phyloP scores from a whole-genome alignment of 2,888 invertebrate species.

The Calliphora vomitoria region DNA sequence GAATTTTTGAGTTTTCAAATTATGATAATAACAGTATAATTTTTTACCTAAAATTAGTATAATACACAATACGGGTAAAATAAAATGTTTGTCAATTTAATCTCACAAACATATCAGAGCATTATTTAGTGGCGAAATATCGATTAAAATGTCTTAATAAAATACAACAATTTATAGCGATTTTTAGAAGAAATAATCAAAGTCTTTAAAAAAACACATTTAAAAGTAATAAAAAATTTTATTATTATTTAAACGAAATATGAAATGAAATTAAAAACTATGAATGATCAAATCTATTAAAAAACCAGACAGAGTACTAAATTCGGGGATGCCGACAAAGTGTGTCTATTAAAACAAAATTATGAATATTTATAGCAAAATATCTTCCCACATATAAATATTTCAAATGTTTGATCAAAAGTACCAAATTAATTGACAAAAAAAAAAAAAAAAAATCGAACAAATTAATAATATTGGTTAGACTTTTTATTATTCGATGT shows the following conservation, averaged over 20 bases:
- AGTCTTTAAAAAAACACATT: neutral
- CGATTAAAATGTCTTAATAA: constrained; percentile 46
- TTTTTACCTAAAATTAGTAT: neutral
- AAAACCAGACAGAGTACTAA: no score
- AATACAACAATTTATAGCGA: constrained; percentile 26
- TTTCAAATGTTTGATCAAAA: no score
- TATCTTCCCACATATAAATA: no score
- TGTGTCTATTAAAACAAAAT: no score
- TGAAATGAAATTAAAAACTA: no score
- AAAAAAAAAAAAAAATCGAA: no score
- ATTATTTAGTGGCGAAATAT: constrained; percentile 32
- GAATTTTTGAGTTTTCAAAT: neutral
- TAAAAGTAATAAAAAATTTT: neutral
- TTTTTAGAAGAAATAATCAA: constrained; percentile 3
- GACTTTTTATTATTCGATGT: no score
- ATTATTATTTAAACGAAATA: neutral
- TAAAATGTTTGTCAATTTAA: constrained; percentile 14
- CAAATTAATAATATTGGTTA: no score
- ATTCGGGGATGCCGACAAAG: no score
- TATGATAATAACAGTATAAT: neutral
- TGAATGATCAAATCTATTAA: no score
- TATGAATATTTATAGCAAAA: no score
- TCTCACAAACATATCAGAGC: neutral
- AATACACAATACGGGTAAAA: neutral
- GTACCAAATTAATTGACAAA: no score